Evolutionary conservation across 1,140 invertebrate species (phyloP), one percentile per base, ranked within the genome.

Genomic region (Aradophagus sp.): DNA sequence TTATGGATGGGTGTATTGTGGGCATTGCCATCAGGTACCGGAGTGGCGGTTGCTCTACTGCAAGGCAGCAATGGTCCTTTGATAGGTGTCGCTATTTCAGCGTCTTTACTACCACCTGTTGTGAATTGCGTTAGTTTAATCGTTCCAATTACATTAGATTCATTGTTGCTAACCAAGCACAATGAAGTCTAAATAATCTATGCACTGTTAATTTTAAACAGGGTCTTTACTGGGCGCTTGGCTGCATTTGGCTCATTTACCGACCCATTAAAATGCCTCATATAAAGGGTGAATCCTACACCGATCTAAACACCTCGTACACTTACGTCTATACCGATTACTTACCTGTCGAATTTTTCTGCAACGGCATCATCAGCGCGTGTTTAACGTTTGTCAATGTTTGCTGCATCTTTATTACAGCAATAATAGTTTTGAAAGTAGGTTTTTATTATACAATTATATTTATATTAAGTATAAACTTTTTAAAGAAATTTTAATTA

Each of bases 21-120:
- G 90, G 91, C 91, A 8, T 73, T 92, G 15, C 91, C 91, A 16
- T 91, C 90, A 16, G 91, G 90, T 1, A 91, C 90, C 10, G 94
- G 93, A 7, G 93, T 96, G 1, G 94, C 94, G 0, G 87, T 96
- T n/a, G 93, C 93, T 19, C 86, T 96, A 20, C 86, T 96, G 0
- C 93, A 94, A 76, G 93, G 93, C 11, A 95, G 93, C 76, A 91
- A 91, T 29, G 93, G 93, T 1, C 94, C 94, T 1, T 78, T 96
- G 27, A 95, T 96, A 61, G 94, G 94, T 69, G 94, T 96, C 26
- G 94, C 94, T 3, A 95, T 96, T 77, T 95, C 94, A 1, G 94
- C 94, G 1, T 95, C 94, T 1, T 84, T 95, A 20, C 77, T 96
- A 39, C 94, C 94, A n/a, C 94, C 94, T 8, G 91, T 93, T 59